Conservation (phyloP, 2,888 invertebrate species). For the Tipula vernalis region DNA sequence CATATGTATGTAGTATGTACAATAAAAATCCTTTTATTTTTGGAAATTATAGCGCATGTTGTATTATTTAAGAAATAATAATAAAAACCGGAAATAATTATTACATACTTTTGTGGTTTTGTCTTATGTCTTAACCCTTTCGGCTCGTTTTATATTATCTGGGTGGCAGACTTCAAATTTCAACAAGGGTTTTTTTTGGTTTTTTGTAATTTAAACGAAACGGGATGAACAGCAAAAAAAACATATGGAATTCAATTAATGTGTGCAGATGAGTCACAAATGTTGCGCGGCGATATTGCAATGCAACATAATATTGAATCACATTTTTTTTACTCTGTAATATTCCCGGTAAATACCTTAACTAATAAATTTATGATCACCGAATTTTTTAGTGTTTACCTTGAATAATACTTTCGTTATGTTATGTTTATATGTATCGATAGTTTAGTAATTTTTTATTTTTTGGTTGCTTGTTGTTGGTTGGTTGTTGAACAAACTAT, state of each 20-base stretch:
- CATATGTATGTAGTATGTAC: not conserved
- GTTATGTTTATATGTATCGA: not conserved
- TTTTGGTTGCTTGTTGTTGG: not conserved
- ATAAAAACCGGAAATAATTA: not conserved
- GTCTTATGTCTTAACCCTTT: not conserved
- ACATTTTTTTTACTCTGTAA: not conserved
- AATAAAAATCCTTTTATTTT: not conserved
- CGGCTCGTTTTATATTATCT: not conserved
- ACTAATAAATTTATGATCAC: not conserved
- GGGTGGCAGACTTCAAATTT: not conserved
- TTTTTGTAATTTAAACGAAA: too few relatives aligned
- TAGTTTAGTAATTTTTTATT: not conserved
- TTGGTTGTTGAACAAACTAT: not conserved
- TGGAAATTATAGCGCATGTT: not conserved
- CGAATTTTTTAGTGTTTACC: not conserved
- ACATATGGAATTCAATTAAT: not conserved
- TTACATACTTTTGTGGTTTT: not conserved
- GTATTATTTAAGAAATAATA: not conserved
- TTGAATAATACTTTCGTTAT: not conserved
- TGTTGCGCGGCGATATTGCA: not conserved
- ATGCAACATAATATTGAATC: not conserved
- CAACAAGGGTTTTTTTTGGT: not conserved
- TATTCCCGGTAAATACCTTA: not conserved
- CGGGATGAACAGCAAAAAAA: too few relatives aligned
- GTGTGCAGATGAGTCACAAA: not conserved